phyloP scores from a whole-genome alignment of 2,113 vertebrate species.

The Catharus bicknelli region DNA sequence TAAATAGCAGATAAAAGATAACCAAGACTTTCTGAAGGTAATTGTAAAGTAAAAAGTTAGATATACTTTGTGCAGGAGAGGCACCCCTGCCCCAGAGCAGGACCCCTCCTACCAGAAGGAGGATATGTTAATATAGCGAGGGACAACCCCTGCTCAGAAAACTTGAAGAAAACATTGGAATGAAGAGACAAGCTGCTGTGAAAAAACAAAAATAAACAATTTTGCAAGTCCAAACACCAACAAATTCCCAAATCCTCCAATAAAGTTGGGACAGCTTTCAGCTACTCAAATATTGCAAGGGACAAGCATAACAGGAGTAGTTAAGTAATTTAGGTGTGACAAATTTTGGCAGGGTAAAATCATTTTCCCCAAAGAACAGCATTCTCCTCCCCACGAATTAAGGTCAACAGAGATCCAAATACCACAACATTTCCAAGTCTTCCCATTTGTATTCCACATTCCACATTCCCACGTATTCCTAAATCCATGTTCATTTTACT shows the following conservation, averaged over 20 bases:
- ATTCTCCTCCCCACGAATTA: neutral
- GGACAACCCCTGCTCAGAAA: neutral
- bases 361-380: neutral
- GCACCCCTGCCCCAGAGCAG: neutral
- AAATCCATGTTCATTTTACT: neutral
- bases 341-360: neutral
- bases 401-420: neutral
- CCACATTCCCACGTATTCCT: neutral
- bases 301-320: neutral
- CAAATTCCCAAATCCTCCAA: neutral
- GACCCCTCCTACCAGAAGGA: neutral
- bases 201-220: neutral
- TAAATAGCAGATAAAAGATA: slow-evolving; percentile 15
- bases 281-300: neutral
- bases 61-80: neutral
- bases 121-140: neutral
- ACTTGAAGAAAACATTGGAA: neutral
- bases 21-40: neutral
- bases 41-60: neutral
- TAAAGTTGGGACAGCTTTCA: neutral
- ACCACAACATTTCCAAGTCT: neutral
- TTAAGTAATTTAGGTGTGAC: neutral
- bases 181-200: neutral
- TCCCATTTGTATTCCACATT: neutral
- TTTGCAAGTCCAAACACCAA: neutral